Conservation (phyloP, 2,797 vertebrate species). For the Tamandua tetradactyla region DNA sequence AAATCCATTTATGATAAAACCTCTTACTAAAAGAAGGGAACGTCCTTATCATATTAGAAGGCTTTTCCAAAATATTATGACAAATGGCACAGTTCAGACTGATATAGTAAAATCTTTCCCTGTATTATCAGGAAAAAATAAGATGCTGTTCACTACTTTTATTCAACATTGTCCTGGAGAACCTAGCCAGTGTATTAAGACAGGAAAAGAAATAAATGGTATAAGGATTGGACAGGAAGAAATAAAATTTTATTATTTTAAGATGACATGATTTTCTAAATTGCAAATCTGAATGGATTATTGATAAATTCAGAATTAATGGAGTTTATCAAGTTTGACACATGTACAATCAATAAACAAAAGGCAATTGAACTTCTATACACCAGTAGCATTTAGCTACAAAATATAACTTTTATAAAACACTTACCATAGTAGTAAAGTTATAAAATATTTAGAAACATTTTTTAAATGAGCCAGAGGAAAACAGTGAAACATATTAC, state of each 20-base stretch:
- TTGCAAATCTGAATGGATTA: conserved; percentile 23
- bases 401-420: conserved; percentile 21
- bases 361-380: background rate
- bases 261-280: background rate
- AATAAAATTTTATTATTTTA: conserved; percentile 25
- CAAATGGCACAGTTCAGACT: conserved; percentile 20
- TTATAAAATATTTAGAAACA: background rate
- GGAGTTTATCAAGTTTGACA: conserved; percentile 22
- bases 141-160: background rate
- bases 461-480: background rate
- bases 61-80: background rate
- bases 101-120: conserved; percentile 14
- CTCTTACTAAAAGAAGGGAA: background rate
- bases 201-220: conserved; percentile 2
- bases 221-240: background rate
- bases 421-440: background rate
- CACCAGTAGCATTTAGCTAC: background rate
- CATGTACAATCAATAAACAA: background rate
- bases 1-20: conserved; percentile 8
- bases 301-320: conserved; percentile 18
- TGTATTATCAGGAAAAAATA: background rate
- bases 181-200: background rate
- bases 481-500: too few species aligned
- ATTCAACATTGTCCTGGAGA: background rate
- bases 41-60: background rate